Percentiles rank a stretch among this genome's conserved stretches.
These are phyloP conservation scores for Simalia tracyae DNA, from an alignment of 2,797 vertebrate genomes.

Conservation along the genomic window DNA sequence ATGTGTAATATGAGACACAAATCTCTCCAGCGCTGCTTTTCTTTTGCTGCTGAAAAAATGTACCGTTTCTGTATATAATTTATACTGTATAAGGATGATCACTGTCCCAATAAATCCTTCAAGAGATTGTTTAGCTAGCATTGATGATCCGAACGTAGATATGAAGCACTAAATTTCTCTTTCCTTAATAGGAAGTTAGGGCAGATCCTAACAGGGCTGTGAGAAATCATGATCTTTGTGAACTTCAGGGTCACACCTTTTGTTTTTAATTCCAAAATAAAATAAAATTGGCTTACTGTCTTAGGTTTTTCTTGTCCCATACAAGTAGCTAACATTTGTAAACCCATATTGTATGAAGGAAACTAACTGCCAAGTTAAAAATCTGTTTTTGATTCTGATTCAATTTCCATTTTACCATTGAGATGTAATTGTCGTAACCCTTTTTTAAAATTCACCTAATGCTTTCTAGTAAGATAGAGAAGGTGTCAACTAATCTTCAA, in stretches of 20 bases:
- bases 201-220: not conserved
- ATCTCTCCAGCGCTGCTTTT: conserved; percentile 46
- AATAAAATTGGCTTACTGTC: not conserved
- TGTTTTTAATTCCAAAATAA: not conserved
- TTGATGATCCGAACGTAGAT: not conserved
- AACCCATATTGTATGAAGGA: not conserved
- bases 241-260: not conserved
- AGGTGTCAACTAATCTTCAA: not conserved
- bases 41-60: conserved; percentile 31
- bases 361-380: not conserved
- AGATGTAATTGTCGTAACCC: not conserved
- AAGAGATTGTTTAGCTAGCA: not conserved
- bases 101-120: not conserved
- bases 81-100: not conserved
- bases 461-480: not conserved
- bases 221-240: not conserved
- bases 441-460: not conserved
- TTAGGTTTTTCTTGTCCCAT: not conserved
- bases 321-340: not conserved
- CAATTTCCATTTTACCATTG: not conserved
- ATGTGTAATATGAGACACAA: conserved; percentile 46
- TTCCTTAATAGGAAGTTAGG: not conserved
- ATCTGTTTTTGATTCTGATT: not conserved
- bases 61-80: not conserved
- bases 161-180: not conserved